Conservation (phyloP, 2,888 invertebrate species). For the Chesias legatella region DNA sequence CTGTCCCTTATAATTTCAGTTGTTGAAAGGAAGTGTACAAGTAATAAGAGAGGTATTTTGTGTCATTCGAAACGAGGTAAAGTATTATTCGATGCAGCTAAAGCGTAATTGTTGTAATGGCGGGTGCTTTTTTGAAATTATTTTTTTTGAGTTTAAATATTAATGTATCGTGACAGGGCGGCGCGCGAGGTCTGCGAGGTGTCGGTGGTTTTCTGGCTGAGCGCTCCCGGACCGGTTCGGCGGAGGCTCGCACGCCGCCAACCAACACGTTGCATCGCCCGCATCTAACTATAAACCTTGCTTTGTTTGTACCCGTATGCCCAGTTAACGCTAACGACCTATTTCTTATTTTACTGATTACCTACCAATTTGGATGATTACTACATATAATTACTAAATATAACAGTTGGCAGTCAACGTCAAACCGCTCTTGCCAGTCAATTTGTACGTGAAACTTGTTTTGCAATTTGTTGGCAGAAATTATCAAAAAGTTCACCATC, state of each 20-base stretch:
- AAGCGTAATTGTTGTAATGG: slow-evolving; percentile 62
- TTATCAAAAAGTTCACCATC: too few relatives aligned
- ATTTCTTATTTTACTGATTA: slow-evolving; percentile 30
- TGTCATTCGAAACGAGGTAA: slow-evolving; percentile 43
- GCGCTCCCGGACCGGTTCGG: slow-evolving; percentile 73
- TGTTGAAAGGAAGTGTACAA: slow-evolving; percentile 26
- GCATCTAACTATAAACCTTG: slow-evolving; percentile 69
- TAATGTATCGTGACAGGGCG: slow-evolving; percentile 77
- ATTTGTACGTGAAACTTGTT: too few relatives aligned
- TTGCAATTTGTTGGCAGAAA: too few relatives aligned
- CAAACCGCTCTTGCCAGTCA: too few relatives aligned
- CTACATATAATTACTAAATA: too few relatives aligned
- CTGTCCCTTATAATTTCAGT: slow-evolving; percentile 42
- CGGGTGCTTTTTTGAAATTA: slow-evolving; percentile 56
- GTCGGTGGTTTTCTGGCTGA: slow-evolving; percentile 78
- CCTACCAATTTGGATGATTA: slow-evolving; percentile 62
- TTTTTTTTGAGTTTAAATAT: slow-evolving; percentile 69
- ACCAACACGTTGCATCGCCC: slow-evolving; percentile 57
- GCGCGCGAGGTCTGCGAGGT: slow-evolving; percentile 60
- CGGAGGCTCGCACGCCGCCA: slow-evolving; percentile 61
- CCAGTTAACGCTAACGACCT: slow-evolving; percentile 52
- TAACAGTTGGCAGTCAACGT: too few relatives aligned
- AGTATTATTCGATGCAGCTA: slow-evolving; percentile 39
- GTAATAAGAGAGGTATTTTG: slow-evolving; percentile 35
- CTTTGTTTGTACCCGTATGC: slow-evolving; percentile 56